Evolutionary conservation across 2,888 invertebrate species (phyloP).

Genomic region (Oscheius myriophilus): DNA sequence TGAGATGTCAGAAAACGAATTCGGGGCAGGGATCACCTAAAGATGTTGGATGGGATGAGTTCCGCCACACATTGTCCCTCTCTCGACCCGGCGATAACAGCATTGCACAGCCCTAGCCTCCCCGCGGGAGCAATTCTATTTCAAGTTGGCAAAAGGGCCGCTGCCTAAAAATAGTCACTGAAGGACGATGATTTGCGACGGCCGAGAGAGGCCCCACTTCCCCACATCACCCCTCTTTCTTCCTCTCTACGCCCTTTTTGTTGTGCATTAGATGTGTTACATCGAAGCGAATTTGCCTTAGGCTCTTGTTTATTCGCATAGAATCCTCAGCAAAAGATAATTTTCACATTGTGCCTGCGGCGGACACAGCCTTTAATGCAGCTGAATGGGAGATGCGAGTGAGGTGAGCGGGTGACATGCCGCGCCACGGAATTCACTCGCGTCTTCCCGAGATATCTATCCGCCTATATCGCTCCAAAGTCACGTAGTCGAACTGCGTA

Average conservation of each 20-base stretch:
- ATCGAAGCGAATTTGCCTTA: not conserved
- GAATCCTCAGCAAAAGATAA: not conserved
- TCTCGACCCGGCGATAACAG: too few species aligned
- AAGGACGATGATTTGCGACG: conserved; percentile 19
- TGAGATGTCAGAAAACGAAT: too few species aligned
- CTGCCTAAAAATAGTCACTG: conserved; percentile 21
- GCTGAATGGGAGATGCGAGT: conserved; percentile 23
- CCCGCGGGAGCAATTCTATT: conserved; percentile 31
- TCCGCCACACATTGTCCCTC: too few species aligned
- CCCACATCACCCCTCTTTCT: too few species aligned
- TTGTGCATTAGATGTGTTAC: too few species aligned
- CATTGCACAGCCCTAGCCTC: not conserved
- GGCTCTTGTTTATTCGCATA: not conserved
- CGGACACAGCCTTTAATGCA: conserved; percentile 12
- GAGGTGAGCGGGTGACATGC: conserved; percentile 23
- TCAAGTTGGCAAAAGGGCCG: conserved; percentile 31
- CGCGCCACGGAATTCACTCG: conserved; percentile 17
- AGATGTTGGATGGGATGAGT: too few species aligned
- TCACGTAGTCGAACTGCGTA: too few species aligned
- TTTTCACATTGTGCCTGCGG: not conserved
- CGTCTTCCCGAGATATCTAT: not conserved
- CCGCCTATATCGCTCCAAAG: too few species aligned
- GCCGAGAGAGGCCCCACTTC: conserved; percentile 3
- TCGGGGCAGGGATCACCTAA: too few species aligned
- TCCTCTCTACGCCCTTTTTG: too few species aligned